A percentile compares a stretch with the other conserved stretches of the same genome.
phyloP scores from a whole-genome alignment of 1,140 invertebrate genomes.

The Drosophila eugracilis region DNA sequence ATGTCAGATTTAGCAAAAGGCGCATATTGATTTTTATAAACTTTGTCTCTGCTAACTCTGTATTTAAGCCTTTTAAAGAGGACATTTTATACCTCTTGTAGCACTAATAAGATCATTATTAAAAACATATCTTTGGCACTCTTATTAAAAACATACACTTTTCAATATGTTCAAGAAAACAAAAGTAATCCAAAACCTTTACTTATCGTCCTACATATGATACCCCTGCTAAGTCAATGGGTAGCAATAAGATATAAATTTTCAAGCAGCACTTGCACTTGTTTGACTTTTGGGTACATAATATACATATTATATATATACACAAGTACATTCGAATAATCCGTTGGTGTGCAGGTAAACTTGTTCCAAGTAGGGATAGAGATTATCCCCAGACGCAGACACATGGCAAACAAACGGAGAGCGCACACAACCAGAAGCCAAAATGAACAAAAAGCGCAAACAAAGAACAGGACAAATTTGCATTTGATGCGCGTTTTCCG shows the following conservation, averaged over 20 bases:
- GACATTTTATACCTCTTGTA: too few species aligned
- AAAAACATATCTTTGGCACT: too few species aligned
- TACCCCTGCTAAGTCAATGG: background rate
- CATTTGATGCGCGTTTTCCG: conserved; percentile 62
- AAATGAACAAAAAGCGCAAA: conserved; percentile 25
- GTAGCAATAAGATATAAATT: conserved; percentile 1
- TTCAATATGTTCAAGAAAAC: too few species aligned
- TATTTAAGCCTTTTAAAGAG: too few species aligned
- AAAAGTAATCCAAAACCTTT: too few species aligned
- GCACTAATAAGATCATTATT: too few species aligned
- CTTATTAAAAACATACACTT: too few species aligned
- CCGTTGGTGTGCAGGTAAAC: conserved; percentile 15
- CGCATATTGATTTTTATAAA: too few species aligned
- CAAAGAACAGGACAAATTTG: conserved; percentile 55
- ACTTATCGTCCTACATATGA: too few species aligned
- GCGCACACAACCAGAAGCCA: conserved; percentile 7
- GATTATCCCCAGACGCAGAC: conserved; percentile 51
- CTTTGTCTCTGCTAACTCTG: too few species aligned
- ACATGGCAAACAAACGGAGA: conserved; percentile 44
- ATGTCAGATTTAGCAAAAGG: too few species aligned
- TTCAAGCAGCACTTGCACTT: conserved; percentile 17
- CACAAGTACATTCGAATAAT: conserved; percentile 22
- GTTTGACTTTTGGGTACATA: conserved; percentile 22
- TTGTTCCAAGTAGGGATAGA: conserved; percentile 1
- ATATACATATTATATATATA: conserved; percentile 22